Conservation (phyloP, 2,113 vertebrate species). For the Cariama cristata region DNA sequence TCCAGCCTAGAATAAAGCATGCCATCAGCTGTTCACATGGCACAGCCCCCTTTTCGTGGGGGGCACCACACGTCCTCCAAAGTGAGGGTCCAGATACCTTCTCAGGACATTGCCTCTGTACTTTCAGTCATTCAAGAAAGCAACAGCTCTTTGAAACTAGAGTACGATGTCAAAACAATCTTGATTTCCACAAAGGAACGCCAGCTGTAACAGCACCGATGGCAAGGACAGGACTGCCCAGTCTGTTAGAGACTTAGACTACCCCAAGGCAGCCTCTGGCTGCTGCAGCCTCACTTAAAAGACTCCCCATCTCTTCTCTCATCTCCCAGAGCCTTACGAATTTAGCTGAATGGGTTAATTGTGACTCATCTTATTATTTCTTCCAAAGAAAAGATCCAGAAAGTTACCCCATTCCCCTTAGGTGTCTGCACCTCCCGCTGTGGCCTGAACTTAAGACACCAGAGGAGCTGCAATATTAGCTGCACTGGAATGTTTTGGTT, state of each 20-base stretch:
- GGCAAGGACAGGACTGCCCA: neutral
- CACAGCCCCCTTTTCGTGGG: neutral
- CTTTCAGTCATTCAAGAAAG: neutral
- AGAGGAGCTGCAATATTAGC: conserved; percentile 47
- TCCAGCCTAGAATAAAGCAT: neutral
- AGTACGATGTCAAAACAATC: too few species aligned
- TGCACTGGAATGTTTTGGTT: conserved; percentile 61
- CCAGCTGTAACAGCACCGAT: neutral
- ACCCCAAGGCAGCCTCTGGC: neutral
- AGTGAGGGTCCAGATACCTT: neutral
- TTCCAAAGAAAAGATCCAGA: conserved; percentile 61
- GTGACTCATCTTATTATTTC: conserved; percentile 22
- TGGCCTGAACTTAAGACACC: conserved; percentile 59
- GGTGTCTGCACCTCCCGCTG: conserved; percentile 61
- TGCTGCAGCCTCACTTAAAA: neutral
- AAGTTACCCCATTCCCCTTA: neutral
- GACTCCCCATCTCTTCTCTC: neutral
- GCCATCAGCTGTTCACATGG: neutral
- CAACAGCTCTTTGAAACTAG: neutral
- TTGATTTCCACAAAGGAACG: neutral
- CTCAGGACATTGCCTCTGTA: neutral
- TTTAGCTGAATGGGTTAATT: conserved; percentile 5
- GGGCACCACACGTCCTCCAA: neutral
- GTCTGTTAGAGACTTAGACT: accelerated
- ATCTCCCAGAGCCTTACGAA: neutral